phyloP scores from a whole-genome alignment of 2,113 vertebrate genomes.

The Dromas ardeola region DNA sequence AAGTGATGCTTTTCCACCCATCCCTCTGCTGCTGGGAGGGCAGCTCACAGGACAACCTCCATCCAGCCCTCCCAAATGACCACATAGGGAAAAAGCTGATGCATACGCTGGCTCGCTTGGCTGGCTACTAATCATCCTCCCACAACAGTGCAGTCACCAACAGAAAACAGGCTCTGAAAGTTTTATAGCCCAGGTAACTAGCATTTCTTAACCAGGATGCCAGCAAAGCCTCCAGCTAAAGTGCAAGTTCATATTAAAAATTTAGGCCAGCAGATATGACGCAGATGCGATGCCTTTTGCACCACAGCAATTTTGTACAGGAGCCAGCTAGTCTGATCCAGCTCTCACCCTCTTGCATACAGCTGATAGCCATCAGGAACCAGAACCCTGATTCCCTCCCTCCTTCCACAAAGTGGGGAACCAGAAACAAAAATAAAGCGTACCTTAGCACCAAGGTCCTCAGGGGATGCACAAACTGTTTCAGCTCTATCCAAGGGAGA shows the following conservation, averaged over 20 bases:
- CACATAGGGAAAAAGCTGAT: neutral
- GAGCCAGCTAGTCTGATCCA: neutral
- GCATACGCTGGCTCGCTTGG: rapidly evolving
- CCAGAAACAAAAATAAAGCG: rapidly evolving
- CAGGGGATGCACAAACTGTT: neutral
- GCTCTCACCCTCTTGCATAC: neutral
- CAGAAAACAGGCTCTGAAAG: neutral
- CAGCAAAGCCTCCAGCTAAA: neutral
- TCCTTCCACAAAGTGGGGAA: no score
- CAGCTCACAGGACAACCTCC: neutral
- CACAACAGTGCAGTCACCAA: rapidly evolving
- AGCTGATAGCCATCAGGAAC: neutral
- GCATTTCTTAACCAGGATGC: neutral
- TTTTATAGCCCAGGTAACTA: neutral
- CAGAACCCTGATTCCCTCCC: no score
- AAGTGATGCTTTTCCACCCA: neutral
- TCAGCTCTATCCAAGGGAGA: neutral
- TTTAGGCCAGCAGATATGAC: neutral
- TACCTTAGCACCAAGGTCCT: neutral
- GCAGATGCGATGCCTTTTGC: rapidly evolving
- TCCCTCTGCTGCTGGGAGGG: neutral
- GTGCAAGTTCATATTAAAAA: neutral
- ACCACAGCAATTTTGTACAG: rapidly evolving
- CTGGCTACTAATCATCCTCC: neutral
- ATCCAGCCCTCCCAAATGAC: neutral